phyloP scores from a whole-genome alignment of 1,140 invertebrate genomes.

The Diplogasteroides magnus region DNA sequence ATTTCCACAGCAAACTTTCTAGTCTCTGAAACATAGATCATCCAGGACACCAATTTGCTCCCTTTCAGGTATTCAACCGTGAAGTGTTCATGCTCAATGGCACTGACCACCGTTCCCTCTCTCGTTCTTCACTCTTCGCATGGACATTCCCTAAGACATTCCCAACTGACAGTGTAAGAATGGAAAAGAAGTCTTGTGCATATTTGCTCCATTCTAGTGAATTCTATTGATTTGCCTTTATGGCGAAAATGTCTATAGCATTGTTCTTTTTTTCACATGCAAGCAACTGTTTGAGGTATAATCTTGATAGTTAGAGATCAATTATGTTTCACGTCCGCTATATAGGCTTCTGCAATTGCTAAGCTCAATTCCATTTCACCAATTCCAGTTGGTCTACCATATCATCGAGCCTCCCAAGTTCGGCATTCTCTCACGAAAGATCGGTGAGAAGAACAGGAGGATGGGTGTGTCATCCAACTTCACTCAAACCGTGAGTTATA shows the following conservation, averaged over 20 bases:
- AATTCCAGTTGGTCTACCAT: slow-evolving; percentile 41
- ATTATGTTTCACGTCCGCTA: too few species aligned
- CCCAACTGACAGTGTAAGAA: slow-evolving; percentile 27
- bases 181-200: too few species aligned
- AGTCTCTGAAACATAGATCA: too few species aligned
- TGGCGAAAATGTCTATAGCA: too few species aligned
- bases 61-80: slow-evolving; percentile 40
- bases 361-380: background rate
- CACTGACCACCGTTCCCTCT: slow-evolving; percentile 37
- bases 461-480: slow-evolving; percentile 55
- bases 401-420: slow-evolving; percentile 52
- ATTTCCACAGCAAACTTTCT: too few species aligned
- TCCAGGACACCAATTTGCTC: too few species aligned
- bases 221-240: too few species aligned
- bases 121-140: slow-evolving; percentile 42
- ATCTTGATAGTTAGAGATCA: too few species aligned
- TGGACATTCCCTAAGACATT: slow-evolving; percentile 48
- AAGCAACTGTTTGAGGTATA: too few species aligned
- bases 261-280: too few species aligned
- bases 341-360: too few species aligned
- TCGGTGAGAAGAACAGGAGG: slow-evolving; percentile 36
- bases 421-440: slow-evolving; percentile 45
- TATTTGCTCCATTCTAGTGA: too few species aligned
- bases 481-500: slow-evolving; percentile 51
- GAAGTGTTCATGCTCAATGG: slow-evolving; percentile 48